phyloP scores from a whole-genome alignment of 1,140 invertebrate genomes.

The Pseudobourletiella spinata region DNA sequence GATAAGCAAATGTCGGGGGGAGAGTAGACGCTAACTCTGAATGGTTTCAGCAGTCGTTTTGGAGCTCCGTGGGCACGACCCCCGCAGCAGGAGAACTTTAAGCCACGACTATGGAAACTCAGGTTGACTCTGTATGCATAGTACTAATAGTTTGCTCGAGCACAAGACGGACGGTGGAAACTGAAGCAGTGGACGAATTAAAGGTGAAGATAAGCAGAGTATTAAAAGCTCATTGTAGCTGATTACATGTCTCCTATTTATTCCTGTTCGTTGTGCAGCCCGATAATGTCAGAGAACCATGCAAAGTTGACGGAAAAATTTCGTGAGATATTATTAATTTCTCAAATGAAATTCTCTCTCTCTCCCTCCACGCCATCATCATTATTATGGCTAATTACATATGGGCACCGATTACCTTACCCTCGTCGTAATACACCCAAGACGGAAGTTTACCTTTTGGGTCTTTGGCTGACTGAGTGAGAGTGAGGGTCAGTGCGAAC shows the following conservation, averaged over 20 bases:
- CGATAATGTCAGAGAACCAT: neutral
- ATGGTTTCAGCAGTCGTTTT: neutral
- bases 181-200: no score
- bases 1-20: no score
- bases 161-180: neutral
- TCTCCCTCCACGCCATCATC: no score
- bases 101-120: no score
- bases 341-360: no score
- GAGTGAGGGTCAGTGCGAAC: neutral
- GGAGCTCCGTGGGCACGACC: no score
- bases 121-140: neutral
- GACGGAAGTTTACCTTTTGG: neutral
- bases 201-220: neutral
- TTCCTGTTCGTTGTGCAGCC: neutral
- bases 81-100: no score
- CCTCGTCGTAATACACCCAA: neutral
- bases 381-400: neutral
- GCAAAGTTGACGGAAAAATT: neutral
- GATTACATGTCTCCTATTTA: neutral
- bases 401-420: neutral
- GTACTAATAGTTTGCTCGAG: neutral
- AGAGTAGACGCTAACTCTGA: neutral
- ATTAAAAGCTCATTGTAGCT: constrained; percentile 1
- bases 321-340: constrained; percentile 3
- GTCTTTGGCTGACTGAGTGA: neutral